These are phyloP conservation scores for Scotopteryx bipunctaria DNA, from an alignment of 2,888 invertebrate species.

Conservation along the genomic window DNA sequence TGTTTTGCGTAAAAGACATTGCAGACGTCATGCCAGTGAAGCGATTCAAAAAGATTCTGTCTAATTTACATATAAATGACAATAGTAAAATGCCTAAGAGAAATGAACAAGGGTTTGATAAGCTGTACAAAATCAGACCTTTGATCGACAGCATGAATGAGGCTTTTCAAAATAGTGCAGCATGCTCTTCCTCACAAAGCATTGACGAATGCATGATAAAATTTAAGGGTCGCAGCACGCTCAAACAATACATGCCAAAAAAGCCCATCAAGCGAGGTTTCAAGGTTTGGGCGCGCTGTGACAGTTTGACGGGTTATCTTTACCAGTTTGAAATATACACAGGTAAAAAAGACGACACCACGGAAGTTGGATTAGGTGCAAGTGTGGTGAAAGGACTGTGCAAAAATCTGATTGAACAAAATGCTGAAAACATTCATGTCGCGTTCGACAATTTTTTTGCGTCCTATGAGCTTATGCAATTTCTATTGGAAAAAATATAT, in stretches of 20 bases:
- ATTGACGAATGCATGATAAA: constrained; percentile 3
- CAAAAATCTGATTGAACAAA: constrained; percentile 1
- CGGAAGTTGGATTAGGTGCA: background rate
- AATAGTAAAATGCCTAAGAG: constrained; percentile 13
- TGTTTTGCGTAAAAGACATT: constrained; percentile 32
- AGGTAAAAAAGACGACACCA: constrained; percentile 17
- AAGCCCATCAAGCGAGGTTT: constrained; percentile 12
- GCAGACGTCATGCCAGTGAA: constrained; percentile 36
- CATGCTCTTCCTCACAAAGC: constrained; percentile 19
- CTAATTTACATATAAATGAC: constrained; percentile 11
- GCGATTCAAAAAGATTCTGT: constrained; percentile 34
- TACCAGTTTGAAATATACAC: constrained; percentile 23
- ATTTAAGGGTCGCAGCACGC: background rate
- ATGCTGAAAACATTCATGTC: background rate
- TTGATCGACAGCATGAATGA: constrained; percentile 25
- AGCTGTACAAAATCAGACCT: constrained; percentile 27
- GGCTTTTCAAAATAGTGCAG: constrained; percentile 25
- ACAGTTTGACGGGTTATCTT: constrained; percentile 21
- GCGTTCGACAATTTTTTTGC: too few species aligned
- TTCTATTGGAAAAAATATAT: too few species aligned
- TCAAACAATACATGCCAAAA: constrained; percentile 28
- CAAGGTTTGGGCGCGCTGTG: constrained; percentile 20
- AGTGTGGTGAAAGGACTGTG: constrained; percentile 21
- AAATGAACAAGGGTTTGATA: constrained; percentile 16
- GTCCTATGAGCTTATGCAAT: background rate